Conservation (phyloP, 2,797 vertebrate species). For the Alauda arvensis region DNA sequence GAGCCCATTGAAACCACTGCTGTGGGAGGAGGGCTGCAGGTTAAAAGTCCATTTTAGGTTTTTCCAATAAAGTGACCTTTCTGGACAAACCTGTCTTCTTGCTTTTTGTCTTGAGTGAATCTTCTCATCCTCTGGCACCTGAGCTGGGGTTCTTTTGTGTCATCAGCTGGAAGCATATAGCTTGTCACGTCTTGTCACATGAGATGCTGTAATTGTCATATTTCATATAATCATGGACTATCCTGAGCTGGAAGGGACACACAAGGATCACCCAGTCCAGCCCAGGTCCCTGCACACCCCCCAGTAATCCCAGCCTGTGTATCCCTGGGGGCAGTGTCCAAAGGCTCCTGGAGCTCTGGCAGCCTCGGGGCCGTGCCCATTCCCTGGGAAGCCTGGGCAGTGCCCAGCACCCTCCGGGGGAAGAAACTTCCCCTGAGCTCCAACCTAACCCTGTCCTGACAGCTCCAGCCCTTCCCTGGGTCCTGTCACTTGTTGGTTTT, state of each 20-base stretch:
- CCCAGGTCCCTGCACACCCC: not conserved
- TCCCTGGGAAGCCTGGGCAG: not conserved
- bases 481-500: not conserved
- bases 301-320: fast-evolving
- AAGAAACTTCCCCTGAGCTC: fast-evolving
- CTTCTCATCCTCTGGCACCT: not conserved
- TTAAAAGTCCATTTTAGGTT: constrained; percentile 23
- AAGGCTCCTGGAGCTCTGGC: fast-evolving
- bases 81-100: not conserved
- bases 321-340: fast-evolving
- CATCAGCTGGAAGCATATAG: fast-evolving
- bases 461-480: not conserved
- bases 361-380: fast-evolving
- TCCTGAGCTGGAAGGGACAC: not conserved
- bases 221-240: not conserved
- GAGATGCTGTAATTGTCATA: too few relatives aligned
- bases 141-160: fast-evolving
- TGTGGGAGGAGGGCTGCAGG: constrained; percentile 66
- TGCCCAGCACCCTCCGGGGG: not conserved
- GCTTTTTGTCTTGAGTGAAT: not conserved
- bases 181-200: not conserved
- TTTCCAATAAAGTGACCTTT: constrained; percentile 76
- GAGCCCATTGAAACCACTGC: constrained; percentile 64
- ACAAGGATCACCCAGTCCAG: not conserved
- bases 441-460: fast-evolving